phyloP scores from a whole-genome alignment of 2,113 vertebrate genomes.

The Centrocercus urophasianus region DNA sequence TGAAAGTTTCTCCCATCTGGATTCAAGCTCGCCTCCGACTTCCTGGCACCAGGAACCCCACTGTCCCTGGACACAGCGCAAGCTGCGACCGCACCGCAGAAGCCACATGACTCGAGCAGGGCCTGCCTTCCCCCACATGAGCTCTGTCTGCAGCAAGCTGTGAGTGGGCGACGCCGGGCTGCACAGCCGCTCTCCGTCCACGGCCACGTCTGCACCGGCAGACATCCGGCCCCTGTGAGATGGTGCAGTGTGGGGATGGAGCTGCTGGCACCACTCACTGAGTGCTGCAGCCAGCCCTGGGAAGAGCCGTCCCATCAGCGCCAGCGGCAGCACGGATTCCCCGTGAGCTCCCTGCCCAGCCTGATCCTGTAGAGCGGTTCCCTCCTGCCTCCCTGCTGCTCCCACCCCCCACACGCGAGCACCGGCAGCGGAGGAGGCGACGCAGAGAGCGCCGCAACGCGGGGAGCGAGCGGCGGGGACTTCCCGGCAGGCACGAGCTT shows the following conservation, averaged over 20 bases:
- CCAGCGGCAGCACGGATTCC: neutral
- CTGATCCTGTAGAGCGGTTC: neutral
- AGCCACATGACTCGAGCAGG: neutral
- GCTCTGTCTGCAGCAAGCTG: neutral
- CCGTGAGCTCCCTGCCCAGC: neutral
- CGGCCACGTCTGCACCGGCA: neutral
- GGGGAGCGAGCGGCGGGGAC: neutral
- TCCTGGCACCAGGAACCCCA: neutral
- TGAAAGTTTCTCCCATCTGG: neutral
- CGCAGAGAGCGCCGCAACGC: accelerated
- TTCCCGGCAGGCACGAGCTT: constrained; percentile 23
- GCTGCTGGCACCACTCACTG: neutral
- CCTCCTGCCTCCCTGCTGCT: neutral
- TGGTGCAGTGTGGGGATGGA: neutral
- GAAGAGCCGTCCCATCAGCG: neutral
- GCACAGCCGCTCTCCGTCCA: neutral
- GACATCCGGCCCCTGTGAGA: neutral
- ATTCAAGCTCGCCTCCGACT: neutral
- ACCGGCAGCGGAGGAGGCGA: neutral
- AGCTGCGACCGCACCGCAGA: neutral
- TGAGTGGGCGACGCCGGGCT: neutral
- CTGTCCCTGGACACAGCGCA: neutral
- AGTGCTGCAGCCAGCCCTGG: neutral
- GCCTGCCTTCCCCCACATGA: neutral
- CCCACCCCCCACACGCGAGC: neutral